phyloP scores from a whole-genome alignment of 2,797 vertebrate species.

The Hyperoplus lanceolatus region DNA sequence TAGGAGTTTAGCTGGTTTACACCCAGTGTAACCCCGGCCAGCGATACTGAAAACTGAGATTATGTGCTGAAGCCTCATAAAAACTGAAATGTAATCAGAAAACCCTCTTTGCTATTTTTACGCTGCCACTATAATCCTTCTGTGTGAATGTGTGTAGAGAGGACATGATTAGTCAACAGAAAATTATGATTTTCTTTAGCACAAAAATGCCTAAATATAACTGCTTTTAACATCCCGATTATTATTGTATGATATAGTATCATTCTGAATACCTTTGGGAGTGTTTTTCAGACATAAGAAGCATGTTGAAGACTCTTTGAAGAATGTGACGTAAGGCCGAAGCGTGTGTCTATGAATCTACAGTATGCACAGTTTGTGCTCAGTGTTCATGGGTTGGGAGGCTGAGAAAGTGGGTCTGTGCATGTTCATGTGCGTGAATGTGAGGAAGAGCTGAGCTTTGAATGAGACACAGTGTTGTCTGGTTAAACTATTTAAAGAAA shows the following conservation, averaged over 20 bases:
- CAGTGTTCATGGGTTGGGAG: not conserved
- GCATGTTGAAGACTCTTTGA: not conserved
- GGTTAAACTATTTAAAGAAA: constrained; percentile 71
- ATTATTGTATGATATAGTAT: not conserved
- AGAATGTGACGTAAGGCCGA: no score
- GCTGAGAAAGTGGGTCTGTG: not conserved
- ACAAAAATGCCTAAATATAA: not conserved
- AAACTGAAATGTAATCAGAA: constrained; percentile 46
- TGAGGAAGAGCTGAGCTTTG: constrained; percentile 31
- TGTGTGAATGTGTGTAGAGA: not conserved
- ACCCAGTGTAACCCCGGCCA: constrained; percentile 5
- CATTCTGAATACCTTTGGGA: not conserved
- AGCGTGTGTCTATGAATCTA: not conserved
- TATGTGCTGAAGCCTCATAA: constrained; percentile 34
- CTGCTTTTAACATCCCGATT: not conserved
- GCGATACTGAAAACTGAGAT: constrained; percentile 43
- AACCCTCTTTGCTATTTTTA: not conserved
- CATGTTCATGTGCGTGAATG: not conserved
- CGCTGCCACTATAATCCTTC: constrained; percentile 1
- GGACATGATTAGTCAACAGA: not conserved
- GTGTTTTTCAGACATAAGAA: not conserved
- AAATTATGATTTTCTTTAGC: not conserved
- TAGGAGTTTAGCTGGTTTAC: constrained; percentile 41
- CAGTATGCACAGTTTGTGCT: not conserved
- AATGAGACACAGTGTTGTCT: constrained; percentile 39